phyloP scores from a whole-genome alignment of 2,888 invertebrate species.

The Tiliacea citrago region DNA sequence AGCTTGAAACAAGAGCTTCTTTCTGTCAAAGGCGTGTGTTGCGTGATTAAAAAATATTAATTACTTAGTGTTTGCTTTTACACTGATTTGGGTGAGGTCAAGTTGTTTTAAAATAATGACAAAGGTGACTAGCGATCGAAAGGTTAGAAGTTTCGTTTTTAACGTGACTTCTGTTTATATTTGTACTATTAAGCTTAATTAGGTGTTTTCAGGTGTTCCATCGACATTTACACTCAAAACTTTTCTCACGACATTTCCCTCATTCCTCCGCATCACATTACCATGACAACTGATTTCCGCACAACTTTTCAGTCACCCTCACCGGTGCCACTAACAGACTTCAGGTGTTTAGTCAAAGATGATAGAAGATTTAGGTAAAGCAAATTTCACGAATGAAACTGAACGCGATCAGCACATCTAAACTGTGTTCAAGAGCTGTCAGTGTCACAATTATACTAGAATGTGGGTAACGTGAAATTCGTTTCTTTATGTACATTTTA shows the following conservation, averaged over 20 bases:
- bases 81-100: conserved; percentile 1
- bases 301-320: too few species aligned
- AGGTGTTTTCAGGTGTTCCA: neutral
- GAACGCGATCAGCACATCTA: too few species aligned
- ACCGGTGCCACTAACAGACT: too few species aligned
- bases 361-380: neutral
- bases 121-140: neutral
- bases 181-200: neutral
- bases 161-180: neutral
- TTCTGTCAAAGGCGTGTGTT: conserved; percentile 33
- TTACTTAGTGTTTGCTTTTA: conserved; percentile 31
- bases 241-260: too few species aligned
- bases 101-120: neutral
- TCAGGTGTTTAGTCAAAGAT: neutral
- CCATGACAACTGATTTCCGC: too few species aligned
- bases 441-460: too few species aligned
- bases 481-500: neutral
- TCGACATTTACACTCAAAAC: too few species aligned
- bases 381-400: too few species aligned
- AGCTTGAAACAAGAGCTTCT: neutral
- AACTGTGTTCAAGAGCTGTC: too few species aligned
- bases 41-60: conserved; percentile 38
- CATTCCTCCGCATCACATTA: too few species aligned
- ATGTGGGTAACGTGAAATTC: neutral
- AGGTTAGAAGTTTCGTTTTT: neutral